Conservation (phyloP, 2,797 vertebrate genomes). For the Tenualosa ilisha region DNA sequence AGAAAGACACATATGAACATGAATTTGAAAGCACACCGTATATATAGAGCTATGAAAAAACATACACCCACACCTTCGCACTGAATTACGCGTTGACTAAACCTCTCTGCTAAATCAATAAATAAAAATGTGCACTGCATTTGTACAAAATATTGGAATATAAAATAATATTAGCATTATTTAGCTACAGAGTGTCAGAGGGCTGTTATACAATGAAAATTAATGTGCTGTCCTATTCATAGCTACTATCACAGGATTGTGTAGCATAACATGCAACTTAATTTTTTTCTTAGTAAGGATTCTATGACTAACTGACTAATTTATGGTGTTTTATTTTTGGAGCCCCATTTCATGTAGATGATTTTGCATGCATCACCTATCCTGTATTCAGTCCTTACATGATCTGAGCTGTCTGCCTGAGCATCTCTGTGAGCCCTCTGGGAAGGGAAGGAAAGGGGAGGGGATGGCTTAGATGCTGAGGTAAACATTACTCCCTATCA, state of each 20-base stretch:
- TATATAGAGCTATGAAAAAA: too few species aligned
- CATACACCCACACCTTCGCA: too few species aligned
- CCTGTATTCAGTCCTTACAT: background rate
- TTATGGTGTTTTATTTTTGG: background rate
- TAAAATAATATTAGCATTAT: background rate
- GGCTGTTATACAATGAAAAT: background rate
- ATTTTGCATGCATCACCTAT: background rate
- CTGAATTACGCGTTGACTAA: too few species aligned
- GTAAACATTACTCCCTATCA: background rate
- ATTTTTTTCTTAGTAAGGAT: background rate
- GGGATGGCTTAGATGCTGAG: conserved; percentile 5
- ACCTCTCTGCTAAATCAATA: background rate
- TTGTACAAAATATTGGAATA: background rate
- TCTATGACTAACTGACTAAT: background rate
- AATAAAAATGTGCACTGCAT: background rate
- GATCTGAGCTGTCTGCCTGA: conserved; percentile 6
- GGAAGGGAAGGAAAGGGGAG: background rate
- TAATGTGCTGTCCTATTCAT: background rate
- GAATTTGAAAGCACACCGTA: too few species aligned
- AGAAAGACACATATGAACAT: too few species aligned
- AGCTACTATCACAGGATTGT: background rate
- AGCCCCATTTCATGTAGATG: background rate
- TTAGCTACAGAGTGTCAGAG: background rate
- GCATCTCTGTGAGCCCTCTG: background rate
- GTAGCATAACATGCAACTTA: background rate